phyloP scores from a whole-genome alignment of 2,113 vertebrate species.

The Antechinus stuartii region DNA sequence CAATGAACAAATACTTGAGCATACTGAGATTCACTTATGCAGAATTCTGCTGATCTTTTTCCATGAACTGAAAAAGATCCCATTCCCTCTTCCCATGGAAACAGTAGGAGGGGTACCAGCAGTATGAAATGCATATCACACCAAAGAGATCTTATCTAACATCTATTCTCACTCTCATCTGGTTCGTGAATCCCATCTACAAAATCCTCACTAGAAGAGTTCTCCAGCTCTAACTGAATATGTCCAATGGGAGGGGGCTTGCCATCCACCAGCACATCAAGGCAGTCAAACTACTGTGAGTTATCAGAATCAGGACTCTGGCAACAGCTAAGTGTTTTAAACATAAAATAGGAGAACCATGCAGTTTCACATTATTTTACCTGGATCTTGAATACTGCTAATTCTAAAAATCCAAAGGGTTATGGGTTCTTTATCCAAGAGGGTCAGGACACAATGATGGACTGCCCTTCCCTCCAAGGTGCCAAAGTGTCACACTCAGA shows the following conservation, averaged over 20 bases:
- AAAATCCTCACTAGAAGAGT: background rate
- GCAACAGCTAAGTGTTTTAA: background rate
- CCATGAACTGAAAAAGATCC: background rate
- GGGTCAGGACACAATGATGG: background rate
- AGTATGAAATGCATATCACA: background rate
- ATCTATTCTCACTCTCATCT: background rate
- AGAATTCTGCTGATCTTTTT: background rate
- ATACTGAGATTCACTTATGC: background rate
- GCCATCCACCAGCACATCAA: background rate
- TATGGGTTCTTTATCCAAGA: background rate
- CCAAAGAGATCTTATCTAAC: background rate
- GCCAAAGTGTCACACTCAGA: background rate
- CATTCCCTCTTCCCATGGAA: background rate
- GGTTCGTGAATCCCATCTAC: background rate
- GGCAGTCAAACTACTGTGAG: background rate
- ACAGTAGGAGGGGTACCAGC: background rate
- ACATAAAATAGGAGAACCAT: background rate
- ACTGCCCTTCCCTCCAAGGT: background rate
- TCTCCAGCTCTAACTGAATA: background rate
- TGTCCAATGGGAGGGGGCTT: background rate
- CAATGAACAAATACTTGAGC: constrained; percentile 14
- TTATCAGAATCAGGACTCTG: background rate
- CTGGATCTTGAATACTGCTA: constrained; percentile 18
- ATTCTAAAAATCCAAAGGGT: background rate
- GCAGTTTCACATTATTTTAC: background rate